Conservation (phyloP, 2,113 vertebrate genomes). For the Gopherus evgoodei region DNA sequence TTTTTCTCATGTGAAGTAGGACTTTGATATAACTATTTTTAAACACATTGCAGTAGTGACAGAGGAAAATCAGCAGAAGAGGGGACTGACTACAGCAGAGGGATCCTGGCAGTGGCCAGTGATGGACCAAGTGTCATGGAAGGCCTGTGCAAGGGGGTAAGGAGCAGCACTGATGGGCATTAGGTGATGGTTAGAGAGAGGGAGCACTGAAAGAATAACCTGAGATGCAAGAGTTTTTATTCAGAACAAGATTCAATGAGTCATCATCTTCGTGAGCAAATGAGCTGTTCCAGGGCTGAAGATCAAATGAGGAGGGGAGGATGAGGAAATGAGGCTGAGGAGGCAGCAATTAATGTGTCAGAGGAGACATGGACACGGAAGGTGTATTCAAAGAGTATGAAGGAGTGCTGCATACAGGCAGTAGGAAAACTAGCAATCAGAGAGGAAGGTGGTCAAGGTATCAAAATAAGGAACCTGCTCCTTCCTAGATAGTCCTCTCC, state of each 20-base stretch:
- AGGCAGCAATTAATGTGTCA: not conserved
- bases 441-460: not conserved
- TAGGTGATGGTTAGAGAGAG: not conserved
- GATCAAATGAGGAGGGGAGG: not conserved
- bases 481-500: not conserved
- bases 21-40: not conserved
- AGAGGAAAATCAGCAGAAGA: not conserved
- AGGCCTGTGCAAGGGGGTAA: not conserved
- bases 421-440: not conserved
- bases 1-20: not conserved
- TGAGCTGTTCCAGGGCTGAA: not conserved
- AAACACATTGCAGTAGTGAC: not conserved
- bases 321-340: not conserved
- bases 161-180: not conserved
- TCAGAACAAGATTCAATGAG: not conserved
- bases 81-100: not conserved
- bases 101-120: not conserved
- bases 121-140: not conserved
- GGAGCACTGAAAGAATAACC: not conserved
- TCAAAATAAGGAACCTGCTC: not conserved
- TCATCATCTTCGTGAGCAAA: not conserved
- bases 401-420: not conserved
- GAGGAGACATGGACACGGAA: not conserved
- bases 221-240: not conserved
- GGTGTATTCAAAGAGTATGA: not conserved